Evolutionary conservation across 1,140 invertebrate species (phyloP).

Genomic region (Sycophaga agraensis): DNA sequence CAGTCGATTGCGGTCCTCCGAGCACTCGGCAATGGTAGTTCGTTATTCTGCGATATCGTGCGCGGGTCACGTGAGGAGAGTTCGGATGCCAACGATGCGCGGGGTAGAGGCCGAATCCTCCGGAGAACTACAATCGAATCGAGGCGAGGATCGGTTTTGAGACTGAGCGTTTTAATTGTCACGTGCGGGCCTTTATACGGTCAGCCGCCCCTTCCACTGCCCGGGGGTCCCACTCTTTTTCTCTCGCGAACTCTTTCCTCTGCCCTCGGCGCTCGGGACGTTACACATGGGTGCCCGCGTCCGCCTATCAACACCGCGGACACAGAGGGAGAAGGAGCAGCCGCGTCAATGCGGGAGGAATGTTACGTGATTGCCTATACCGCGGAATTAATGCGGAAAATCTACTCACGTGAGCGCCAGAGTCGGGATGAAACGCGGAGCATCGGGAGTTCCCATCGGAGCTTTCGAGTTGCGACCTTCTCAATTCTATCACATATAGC

Average conservation of each 20-base stretch:
- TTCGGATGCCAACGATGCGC: too few relatives aligned
- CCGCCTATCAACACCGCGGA: conserved; percentile 3
- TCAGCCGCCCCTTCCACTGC: conserved; percentile 36
- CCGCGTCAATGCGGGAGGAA: conserved; percentile 5
- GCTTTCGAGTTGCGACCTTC: too few relatives aligned
- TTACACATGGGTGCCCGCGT: too few relatives aligned
- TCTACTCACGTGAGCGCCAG: not conserved
- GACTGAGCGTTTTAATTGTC: conserved; percentile 51
- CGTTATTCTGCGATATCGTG: too few relatives aligned
- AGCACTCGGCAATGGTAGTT: too few relatives aligned
- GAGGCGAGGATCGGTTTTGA: conserved; percentile 19
- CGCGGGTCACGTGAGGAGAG: too few relatives aligned
- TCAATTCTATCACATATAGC: too few relatives aligned
- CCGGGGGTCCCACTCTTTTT: not conserved
- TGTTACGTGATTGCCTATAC: not conserved
- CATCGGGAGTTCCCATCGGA: too few relatives aligned
- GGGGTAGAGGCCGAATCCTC: too few relatives aligned
- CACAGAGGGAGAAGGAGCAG: not conserved
- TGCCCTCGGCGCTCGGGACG: not conserved
- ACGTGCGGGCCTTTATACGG: conserved; percentile 43
- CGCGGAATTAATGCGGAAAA: conserved; percentile 2
- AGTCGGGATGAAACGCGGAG: not conserved
- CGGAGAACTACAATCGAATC: too few relatives aligned
- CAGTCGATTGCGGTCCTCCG: too few relatives aligned
- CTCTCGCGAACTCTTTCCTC: not conserved